A percentile compares a stretch with the other conserved stretches of the same genome.
phyloP scores from a whole-genome alignment of 2,888 invertebrate species.

The Thecocarcelia acutangulata region DNA sequence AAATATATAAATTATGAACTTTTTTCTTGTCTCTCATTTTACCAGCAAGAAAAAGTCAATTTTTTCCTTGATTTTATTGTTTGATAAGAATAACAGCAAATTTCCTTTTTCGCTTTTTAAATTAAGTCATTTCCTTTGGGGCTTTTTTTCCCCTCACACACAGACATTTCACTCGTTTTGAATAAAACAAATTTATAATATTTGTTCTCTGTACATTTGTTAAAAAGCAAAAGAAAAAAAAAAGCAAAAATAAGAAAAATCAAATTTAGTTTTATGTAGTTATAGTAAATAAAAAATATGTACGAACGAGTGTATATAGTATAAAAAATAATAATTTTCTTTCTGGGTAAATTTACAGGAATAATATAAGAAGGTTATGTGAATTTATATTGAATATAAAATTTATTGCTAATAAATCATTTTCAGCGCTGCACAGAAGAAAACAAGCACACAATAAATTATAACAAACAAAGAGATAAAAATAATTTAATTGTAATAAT shows the following conservation, averaged over 20 bases:
- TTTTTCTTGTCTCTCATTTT: not conserved
- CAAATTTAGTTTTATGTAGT: not conserved
- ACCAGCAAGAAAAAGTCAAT: not conserved
- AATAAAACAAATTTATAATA: not conserved
- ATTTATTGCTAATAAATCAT: constrained; percentile 33
- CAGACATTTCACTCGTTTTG: constrained; percentile 1
- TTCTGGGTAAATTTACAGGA: not conserved
- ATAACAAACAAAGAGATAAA: not conserved
- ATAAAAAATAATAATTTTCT: constrained; percentile 11
- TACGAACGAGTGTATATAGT: constrained; percentile 51
- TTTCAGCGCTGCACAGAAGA: constrained; percentile 11
- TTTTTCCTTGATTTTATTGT: constrained; percentile 1
- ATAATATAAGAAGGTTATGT: constrained; percentile 6
- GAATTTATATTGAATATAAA: constrained; percentile 35
- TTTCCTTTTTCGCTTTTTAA: constrained; percentile 50
- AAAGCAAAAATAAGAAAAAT: not conserved
- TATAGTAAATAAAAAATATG: not conserved
- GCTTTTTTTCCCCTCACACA: not conserved
- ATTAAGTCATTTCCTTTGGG: constrained; percentile 45
- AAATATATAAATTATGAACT: too few relatives aligned
- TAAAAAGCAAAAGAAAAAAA: constrained; percentile 8
- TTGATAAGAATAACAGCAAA: constrained; percentile 46
- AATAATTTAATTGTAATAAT: constrained; percentile 41
- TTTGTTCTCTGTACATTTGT: not conserved
- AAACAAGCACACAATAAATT: not conserved